Evolutionary conservation across 2,113 vertebrate genomes (phyloP), one percentile per base, ranked within the genome.

Genomic region (Euleptes europaea): DNA sequence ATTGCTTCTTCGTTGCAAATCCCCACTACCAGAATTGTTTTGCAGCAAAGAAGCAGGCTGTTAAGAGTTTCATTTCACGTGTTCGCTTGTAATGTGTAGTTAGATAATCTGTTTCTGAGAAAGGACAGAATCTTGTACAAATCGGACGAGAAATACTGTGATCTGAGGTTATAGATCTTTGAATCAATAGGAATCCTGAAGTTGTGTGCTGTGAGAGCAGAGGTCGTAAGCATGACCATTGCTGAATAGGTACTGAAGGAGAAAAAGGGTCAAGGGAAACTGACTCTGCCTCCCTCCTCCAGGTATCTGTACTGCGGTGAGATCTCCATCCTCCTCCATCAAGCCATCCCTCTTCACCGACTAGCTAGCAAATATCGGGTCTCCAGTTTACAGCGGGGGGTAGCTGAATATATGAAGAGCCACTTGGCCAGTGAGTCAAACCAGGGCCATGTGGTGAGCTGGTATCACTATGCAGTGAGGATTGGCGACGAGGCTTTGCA

Each of bases 261-360:
- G 28, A 63, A 66, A 33, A 83, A 28, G 4, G 3, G 5, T n/a
- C 54, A 42, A 65, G 5, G 44, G 7, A 10, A 76, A 21, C 14
- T 42, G 11, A 40, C 8, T 3, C 40, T 65, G 11, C 42, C 44
- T 14, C 49, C 11, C 81, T 60, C 80, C 74, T 83, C 79, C 94
- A 99, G 98, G 96, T 99, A 99, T 92, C 94, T 99, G 86, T 99
- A 99, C 90, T 98, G 98, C 1, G 98, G 98, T 0, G 98, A 99
- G 65, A 92, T 99, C 40, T 96, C 97, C 1, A 85, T 99, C 87
- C 95, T 95, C 84, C 94, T 99, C 93, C 97, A 97, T 31, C 98
- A 99, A 88, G 98, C 97, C 90, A 97, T 96, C 23, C 96, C 98
- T 12, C 86, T 99, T 70, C 98, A 99, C 90, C 96, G 96, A 83